These are phyloP conservation scores for Hybognathus amarus DNA, from an alignment of 2,797 vertebrate genomes.

Conservation along the genomic window DNA sequence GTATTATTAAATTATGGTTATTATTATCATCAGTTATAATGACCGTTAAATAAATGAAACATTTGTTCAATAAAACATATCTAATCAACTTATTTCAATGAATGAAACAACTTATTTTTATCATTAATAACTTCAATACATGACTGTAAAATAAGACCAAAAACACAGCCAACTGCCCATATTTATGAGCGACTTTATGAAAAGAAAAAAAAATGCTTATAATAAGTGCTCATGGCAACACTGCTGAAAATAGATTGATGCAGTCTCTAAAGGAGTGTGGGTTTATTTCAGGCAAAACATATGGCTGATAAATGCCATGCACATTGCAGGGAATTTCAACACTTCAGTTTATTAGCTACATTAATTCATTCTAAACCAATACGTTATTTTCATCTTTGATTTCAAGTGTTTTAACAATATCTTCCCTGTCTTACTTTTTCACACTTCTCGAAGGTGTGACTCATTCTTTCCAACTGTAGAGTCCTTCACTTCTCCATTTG, in stretches of 20 bases:
- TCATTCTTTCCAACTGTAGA: conserved; percentile 41
- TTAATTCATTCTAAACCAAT: background rate
- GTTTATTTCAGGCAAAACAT: conserved; percentile 14
- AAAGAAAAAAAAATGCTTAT: background rate
- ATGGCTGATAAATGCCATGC: conserved; percentile 20
- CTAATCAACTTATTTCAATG: too few relatives aligned
- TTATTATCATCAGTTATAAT: too few relatives aligned
- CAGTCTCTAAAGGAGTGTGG: conserved; percentile 3
- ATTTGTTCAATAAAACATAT: too few relatives aligned
- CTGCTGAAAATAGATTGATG: conserved; percentile 2
- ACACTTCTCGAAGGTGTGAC: conserved; percentile 41
- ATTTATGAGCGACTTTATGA: background rate
- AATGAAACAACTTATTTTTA: too few relatives aligned
- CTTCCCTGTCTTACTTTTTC: conserved; percentile 12
- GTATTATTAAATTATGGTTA: too few relatives aligned
- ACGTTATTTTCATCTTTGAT: conserved; percentile 16
- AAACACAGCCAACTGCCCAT: background rate
- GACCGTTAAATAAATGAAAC: too few relatives aligned
- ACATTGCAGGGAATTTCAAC: conserved; percentile 1
- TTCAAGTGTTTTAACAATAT: conserved; percentile 20
- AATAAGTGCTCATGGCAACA: conserved; percentile 21
- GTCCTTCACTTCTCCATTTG: conserved; percentile 39
- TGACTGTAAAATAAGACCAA: background rate
- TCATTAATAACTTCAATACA: too few relatives aligned
- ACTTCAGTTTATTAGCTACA: background rate